Conservation (phyloP, 2,888 invertebrate genomes). For the Eretmocerus hayati region DNA sequence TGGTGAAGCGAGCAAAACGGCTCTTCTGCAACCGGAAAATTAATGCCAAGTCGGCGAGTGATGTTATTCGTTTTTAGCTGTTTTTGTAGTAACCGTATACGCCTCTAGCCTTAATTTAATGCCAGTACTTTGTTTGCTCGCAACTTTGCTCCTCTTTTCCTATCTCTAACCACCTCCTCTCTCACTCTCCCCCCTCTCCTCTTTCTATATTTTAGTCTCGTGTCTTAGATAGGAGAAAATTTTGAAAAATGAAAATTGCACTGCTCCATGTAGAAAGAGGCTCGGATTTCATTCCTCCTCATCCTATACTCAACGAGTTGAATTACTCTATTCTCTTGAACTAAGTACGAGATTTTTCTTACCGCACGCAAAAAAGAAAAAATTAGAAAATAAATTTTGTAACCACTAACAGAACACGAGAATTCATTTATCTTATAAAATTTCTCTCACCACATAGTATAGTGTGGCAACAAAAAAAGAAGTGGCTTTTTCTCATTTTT, state of each 20-base stretch:
- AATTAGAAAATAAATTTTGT: constrained; percentile 6
- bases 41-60: constrained; percentile 7
- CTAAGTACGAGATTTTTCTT: too few species aligned
- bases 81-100: neutral
- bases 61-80: constrained; percentile 5
- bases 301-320: constrained; percentile 1
- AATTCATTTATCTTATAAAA: too few species aligned
- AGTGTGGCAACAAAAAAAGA: too few species aligned
- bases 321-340: constrained; percentile 12
- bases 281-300: constrained; percentile 6
- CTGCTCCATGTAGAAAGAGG: constrained; percentile 7
- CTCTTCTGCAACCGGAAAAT: constrained; percentile 2
- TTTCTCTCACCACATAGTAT: too few species aligned
- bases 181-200: too few species aligned
- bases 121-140: constrained; percentile 8
- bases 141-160: neutral
- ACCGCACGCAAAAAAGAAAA: constrained; percentile 3
- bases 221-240: constrained; percentile 1
- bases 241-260: constrained; percentile 14
- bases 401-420: too few species aligned
- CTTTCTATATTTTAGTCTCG: too few species aligned
- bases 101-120: neutral
- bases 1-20: too few species aligned
- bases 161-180: too few species aligned
- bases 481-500: too few species aligned